Conservation (phyloP, 2,113 vertebrate species). For the Megalops atlanticus region DNA sequence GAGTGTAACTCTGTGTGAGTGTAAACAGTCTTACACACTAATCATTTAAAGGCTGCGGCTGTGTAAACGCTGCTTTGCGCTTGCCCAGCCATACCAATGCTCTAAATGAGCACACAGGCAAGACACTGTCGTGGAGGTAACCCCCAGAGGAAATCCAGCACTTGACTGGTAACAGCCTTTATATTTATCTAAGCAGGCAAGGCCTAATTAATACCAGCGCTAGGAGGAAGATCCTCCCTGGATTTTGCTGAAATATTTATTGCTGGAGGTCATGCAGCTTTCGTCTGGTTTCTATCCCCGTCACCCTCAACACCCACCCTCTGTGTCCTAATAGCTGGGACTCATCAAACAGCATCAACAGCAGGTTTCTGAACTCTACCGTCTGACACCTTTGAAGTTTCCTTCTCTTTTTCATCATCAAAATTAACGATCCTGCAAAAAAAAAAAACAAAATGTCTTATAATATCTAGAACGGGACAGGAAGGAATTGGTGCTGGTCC, state of each 20-base stretch:
- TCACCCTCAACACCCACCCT: constrained; percentile 63
- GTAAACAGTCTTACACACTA: constrained; percentile 61
- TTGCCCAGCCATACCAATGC: constrained; percentile 49
- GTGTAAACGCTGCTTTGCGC: constrained; percentile 40
- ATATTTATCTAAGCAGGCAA: constrained; percentile 83
- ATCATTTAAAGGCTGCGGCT: constrained; percentile 47
- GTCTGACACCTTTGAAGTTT: constrained; percentile 76
- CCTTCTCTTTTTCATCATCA: constrained; percentile 65
- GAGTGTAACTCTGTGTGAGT: constrained; percentile 51
- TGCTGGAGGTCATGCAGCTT: constrained; percentile 88
- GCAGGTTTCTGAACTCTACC: constrained; percentile 76
- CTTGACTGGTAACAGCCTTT: constrained; percentile 89
- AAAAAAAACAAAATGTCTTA: constrained; percentile 40
- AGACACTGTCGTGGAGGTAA: constrained; percentile 55
- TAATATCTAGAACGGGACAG: not conserved
- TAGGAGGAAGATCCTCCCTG: constrained; percentile 80
- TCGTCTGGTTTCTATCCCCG: constrained; percentile 31
- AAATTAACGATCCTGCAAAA: constrained; percentile 77
- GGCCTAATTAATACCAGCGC: constrained; percentile 89
- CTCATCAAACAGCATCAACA: constrained; percentile 93
- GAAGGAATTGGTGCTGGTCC: no score
- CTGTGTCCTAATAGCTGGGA: constrained; percentile 83
- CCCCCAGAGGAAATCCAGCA: constrained; percentile 77
- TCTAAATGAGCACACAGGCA: constrained; percentile 33
- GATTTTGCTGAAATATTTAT: constrained; percentile 86